Conservation (phyloP, 2,888 invertebrate species). For the Noctua fimbriata region DNA sequence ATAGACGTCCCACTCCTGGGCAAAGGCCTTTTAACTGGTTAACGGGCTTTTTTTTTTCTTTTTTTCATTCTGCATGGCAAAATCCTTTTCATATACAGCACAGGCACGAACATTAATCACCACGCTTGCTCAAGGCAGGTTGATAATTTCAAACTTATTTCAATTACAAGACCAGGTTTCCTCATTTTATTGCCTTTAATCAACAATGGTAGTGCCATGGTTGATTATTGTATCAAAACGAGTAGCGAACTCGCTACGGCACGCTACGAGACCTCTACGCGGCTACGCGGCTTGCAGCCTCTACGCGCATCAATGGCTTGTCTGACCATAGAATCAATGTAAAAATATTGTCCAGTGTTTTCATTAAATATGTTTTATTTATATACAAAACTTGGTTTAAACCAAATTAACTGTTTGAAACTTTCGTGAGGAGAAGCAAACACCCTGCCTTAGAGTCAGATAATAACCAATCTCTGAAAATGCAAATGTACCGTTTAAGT, state of each 20-base stretch:
- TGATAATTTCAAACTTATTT: not conserved
- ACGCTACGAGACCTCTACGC: constrained; percentile 1
- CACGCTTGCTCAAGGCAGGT: not conserved
- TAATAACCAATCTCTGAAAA: not conserved
- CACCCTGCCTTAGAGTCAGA: not conserved
- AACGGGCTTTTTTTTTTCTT: not conserved
- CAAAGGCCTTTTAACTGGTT: no score
- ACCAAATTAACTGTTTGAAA: not conserved
- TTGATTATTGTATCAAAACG: not conserved
- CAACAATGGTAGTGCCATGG: no score
- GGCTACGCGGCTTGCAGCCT: not conserved
- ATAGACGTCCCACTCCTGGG: no score
- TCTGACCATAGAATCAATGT: not conserved
- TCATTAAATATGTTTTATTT: not conserved
- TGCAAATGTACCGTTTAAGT: not conserved
- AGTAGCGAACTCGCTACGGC: not conserved
- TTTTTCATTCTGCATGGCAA: not conserved
- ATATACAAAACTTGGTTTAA: not conserved
- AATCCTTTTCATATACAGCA: not conserved
- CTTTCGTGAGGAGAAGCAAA: not conserved
- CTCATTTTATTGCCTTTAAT: no score
- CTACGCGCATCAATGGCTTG: not conserved
- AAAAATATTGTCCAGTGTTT: not conserved
- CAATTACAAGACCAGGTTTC: not conserved
- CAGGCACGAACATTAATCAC: not conserved